phyloP scores from a whole-genome alignment of 1,140 invertebrate species.

The Tetragnatha versicolor region DNA sequence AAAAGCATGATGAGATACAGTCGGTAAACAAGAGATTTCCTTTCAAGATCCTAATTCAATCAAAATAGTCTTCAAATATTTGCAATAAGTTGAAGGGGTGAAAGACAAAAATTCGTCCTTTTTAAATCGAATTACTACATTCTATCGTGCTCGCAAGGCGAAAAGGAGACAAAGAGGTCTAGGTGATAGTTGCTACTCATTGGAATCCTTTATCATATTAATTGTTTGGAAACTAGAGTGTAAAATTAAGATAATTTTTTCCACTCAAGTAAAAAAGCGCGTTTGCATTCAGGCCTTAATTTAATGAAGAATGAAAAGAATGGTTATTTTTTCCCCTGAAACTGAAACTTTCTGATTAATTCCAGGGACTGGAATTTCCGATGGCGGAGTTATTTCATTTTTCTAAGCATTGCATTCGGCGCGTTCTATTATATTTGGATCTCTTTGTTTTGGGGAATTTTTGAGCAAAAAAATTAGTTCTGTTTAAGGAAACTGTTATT shows the following conservation, averaged over 20 bases:
- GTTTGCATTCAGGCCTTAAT: slow-evolving; percentile 21
- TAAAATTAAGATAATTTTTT: slow-evolving; percentile 33
- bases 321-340: slow-evolving; percentile 12
- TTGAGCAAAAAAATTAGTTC: background rate
- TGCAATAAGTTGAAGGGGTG: background rate
- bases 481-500: too few species aligned
- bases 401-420: background rate
- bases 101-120: slow-evolving; percentile 4
- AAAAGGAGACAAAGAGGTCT: slow-evolving; percentile 14
- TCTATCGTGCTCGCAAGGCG: slow-evolving; percentile 8
- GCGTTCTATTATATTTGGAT: background rate
- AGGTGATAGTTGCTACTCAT: slow-evolving; percentile 18
- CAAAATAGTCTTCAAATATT: slow-evolving; percentile 18
- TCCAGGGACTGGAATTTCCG: slow-evolving; percentile 22
- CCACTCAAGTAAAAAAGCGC: background rate
- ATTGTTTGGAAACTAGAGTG: slow-evolving; percentile 29
- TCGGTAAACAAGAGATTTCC: slow-evolving; percentile 19
- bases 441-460: background rate
- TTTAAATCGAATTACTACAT: slow-evolving; percentile 24
- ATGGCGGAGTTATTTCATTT: background rate
- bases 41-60: slow-evolving; percentile 21
- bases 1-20: background rate
- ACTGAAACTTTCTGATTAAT: slow-evolving; percentile 32
- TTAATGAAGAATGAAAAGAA: slow-evolving; percentile 17
- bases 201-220: slow-evolving; percentile 38